These are phyloP conservation scores for Leptobrachium ailaonicum DNA, from an alignment of 2,113 vertebrate genomes.

Conservation along the genomic window DNA sequence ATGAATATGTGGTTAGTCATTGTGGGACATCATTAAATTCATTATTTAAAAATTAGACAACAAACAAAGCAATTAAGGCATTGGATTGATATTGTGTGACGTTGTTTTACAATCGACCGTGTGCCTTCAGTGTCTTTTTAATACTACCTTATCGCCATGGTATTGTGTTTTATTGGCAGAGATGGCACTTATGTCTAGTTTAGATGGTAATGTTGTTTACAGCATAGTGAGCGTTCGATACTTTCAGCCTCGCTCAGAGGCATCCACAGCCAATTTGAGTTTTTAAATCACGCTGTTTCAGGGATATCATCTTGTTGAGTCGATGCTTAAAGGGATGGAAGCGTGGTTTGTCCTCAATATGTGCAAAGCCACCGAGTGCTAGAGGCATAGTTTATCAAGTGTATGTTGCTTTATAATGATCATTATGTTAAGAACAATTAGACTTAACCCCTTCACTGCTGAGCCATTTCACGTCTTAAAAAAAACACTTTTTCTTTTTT, in stretches of 20 bases:
- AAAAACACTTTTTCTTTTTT: no score
- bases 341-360: neutral
- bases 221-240: neutral
- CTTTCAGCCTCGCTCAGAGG: neutral
- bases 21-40: no score
- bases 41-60: no score
- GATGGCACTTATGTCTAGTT: neutral
- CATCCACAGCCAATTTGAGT: neutral
- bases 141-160: neutral
- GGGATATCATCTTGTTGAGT: neutral
- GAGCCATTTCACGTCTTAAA: no score
- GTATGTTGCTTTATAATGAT: no score
- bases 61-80: no score
- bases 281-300: neutral
- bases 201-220: constrained; percentile 3
- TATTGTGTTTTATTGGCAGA: neutral
- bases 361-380: neutral
- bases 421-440: no score
- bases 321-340: neutral
- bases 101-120: neutral
- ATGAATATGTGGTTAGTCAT: no score
- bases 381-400: no score
- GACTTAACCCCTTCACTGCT: no score
- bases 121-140: neutral
- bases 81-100: neutral